These are phyloP conservation scores for Agrochola lota DNA, from an alignment of 2,888 invertebrate species.

Conservation along the genomic window DNA sequence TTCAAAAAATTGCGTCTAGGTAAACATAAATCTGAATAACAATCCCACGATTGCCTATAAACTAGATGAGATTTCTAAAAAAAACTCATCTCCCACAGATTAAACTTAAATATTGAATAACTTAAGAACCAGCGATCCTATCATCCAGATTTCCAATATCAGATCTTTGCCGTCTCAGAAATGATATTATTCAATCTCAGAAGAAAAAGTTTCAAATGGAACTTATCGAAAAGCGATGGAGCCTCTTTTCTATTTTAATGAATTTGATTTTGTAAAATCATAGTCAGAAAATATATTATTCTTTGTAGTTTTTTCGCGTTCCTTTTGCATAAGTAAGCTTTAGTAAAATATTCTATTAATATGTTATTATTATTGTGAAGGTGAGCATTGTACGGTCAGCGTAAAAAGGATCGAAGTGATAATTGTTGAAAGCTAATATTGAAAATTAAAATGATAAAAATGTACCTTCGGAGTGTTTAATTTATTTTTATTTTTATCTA, in stretches of 20 bases:
- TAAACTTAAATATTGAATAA: constrained; percentile 67
- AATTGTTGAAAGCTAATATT: not conserved
- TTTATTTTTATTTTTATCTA: not conserved
- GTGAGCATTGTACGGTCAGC: not conserved
- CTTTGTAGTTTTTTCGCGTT: constrained; percentile 23
- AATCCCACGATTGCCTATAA: constrained; percentile 34
- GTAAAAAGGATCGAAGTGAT: not conserved
- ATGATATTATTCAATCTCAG: constrained; percentile 70
- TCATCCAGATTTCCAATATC: constrained; percentile 69
- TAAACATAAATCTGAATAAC: constrained; percentile 39
- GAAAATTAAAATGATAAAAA: not conserved
- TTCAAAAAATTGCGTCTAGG: constrained; percentile 16
- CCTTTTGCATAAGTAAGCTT: not conserved
- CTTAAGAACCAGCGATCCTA: constrained; percentile 59
- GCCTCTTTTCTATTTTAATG: constrained; percentile 61
- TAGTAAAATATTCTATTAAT: not conserved
- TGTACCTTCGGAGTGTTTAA: not conserved
- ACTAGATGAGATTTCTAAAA: constrained; percentile 49
- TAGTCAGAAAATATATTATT: constrained; percentile 17
- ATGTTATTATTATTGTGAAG: not conserved
- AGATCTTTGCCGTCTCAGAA: constrained; percentile 64
- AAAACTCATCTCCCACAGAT: constrained; percentile 56
- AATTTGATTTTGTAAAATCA: constrained; percentile 50
- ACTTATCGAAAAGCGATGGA: constrained; percentile 49
- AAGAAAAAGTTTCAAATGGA: constrained; percentile 65